A percentile compares a stretch with the other conserved stretches of the same genome.
phyloP scores from a whole-genome alignment of 2,113 vertebrate species.

The Chauna torquata region DNA sequence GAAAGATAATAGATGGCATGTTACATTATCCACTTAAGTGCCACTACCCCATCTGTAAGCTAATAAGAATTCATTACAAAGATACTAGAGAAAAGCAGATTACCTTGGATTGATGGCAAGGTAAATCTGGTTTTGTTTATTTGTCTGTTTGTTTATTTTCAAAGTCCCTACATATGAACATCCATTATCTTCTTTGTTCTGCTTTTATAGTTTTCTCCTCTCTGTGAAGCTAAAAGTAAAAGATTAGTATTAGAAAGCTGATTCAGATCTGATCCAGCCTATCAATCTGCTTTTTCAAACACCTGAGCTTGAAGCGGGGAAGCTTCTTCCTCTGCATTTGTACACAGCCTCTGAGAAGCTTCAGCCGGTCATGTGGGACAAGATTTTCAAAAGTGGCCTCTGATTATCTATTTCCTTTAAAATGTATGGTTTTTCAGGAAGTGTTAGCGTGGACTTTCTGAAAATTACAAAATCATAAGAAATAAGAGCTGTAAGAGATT shows the following conservation, averaged over 20 bases:
- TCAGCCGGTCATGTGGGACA: fast-evolving
- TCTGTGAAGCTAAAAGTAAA: neutral
- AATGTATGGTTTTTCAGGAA: neutral
- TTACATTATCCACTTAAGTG: constrained; percentile 13
- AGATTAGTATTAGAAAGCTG: neutral
- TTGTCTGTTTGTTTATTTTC: constrained; percentile 34
- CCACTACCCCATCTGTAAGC: constrained; percentile 27
- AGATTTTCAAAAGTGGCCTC: neutral
- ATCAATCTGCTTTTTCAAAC: neutral
- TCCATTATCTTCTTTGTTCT: neutral
- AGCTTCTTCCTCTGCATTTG: neutral
- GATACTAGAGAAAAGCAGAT: constrained; percentile 63
- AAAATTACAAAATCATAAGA: neutral
- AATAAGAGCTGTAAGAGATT: neutral
- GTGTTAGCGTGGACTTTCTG: neutral
- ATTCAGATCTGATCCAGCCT: neutral
- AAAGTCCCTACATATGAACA: constrained; percentile 53
- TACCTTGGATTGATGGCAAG: constrained; percentile 48
- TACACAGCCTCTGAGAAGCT: neutral
- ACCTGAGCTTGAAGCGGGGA: neutral
- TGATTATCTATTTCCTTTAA: neutral
- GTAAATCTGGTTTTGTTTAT: constrained; percentile 56
- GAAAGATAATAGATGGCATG: constrained; percentile 1
- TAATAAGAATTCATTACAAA: constrained; percentile 69
- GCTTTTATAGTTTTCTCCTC: neutral